Base-by-base conservation (phyloP, 1,140 invertebrate genomes). In the Neocloeon triangulifer region DNA sequence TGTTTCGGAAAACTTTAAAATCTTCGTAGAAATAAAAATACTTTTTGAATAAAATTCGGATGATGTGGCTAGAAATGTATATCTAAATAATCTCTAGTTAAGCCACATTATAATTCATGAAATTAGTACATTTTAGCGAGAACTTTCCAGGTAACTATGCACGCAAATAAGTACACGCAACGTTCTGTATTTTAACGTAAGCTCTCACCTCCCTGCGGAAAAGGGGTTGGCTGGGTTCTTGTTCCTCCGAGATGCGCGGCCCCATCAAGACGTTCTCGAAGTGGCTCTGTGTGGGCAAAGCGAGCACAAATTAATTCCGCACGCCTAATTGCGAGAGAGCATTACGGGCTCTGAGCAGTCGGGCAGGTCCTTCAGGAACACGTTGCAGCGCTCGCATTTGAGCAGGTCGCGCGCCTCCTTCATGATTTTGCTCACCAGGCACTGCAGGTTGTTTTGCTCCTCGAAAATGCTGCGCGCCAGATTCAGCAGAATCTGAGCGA, bases 341-440 rank as follows among this genome's bases (percentile, higher is more conserved):
- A 66, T 73, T 50, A 85, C 79, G 51, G 74, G 73, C 57, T 82
- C 79, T 14, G 37, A 39, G 43, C 75, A 76, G 43, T 75, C 76
- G 42, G 86, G 77, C 20, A 78, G 63, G 48, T 88, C 79, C 20
- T 85, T 57, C 18, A 88, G 63, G 50, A 84, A 91, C 1, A 95
- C 84, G 2, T 84, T 73, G 48, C 84, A 92, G 30, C 81, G 61
- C 46, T 92, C 80, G 52, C 86, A 94, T 49, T 89, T 88, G 17
- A 95, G 58, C 32, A 94, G 53, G 39, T 88, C 84, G 40, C 86
- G 66, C 0, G 88, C 86, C 54, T 94, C 82, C 5, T 76, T 82
- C 84, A 94, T 94, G 41, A 95, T 94, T 59, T 91, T 92, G 28
- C 81, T 86, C 15, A 94, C 85, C 8, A 94, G 59, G 42, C 79